Base-by-base conservation (phyloP, 2,888 invertebrate genomes). In the Eupithecia dodoneata region DNA sequence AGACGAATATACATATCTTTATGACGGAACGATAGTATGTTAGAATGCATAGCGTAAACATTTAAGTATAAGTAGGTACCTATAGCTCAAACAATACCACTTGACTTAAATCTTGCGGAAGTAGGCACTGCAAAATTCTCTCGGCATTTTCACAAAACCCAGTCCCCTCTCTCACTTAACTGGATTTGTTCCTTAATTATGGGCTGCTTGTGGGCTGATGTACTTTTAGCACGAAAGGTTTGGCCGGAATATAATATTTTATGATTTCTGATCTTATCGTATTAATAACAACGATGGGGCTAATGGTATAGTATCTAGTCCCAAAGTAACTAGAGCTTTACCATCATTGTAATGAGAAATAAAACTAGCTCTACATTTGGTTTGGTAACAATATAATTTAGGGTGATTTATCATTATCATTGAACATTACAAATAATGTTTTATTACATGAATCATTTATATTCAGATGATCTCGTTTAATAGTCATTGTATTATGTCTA, bases 121-220 rank as follows among this genome's bases (percentile, higher is more conserved):
- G 78, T 67, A 5, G 47, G 45, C 76, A 79, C 79, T 79, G 67
- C 75, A 80, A 82, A 70, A 82, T 77, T 74, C 76, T 73, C 80
- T 78, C 78, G 71, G 30, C 74, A 77, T 81, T 80, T 76, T 52
- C 55, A 74, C 55, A 67, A 76, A 78, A 66, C 75, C 73, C 63
- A 79, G 79, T 78, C 72, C 76, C 72, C 76, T 65, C 74, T 79
- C 80, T 78, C 72, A 72, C 80, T 78, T 77, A 81, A 80, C 81
- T 80, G 80, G 80, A 81, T 81, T 81, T 79, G 79, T 80, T 79
- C 80, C 78, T 81, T 81, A 81, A 82, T 82, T 82, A 79, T 78
- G 72, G 75, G 75, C 77, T 76, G 76, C 76, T 73, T 66, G 78
- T 71, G 75, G 72, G 70, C 76, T 70, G 73, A 67, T 70, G 79